Base-by-base conservation (phyloP, 2,113 vertebrate genomes). In the Peromyscus californicus region DNA sequence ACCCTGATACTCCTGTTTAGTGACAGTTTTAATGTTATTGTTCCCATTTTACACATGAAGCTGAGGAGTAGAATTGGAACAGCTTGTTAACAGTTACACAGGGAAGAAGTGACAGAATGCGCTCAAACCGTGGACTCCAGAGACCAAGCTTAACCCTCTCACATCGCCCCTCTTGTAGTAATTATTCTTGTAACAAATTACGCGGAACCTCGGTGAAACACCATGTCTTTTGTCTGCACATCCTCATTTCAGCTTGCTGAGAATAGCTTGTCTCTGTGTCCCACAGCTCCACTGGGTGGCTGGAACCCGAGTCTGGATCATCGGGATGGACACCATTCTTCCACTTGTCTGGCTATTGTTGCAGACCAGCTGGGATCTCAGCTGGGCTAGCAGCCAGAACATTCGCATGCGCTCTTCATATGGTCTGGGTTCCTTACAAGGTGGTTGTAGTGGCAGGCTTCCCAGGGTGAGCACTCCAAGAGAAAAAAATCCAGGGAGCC, bases 21-120 rank as follows among this genome's bases (percentile, higher is more conserved):
- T 70, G 90, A 79, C 61, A 74, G 54, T 83, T 91, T 82, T 90
- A 45, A 51, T 67, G 29, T 59, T 76, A 90, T 42, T 78, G 74
- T 48, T 90, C 74, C 74, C 89, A 65, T 63, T 76, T 89, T 82
- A 51, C 80, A 92, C 75, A 84, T 75, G 22, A 91, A 74, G 61
- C 17, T 29, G n/a, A 94, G 48, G 67, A 75, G 72, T 65, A 36
- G 78, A 85, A 94, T 89, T 51, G 24, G 12, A 93, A 84, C 72
- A 95, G 57, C 59, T 93, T 90, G 72, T 7, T 75, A 96, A 89
- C 84, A 65, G 59, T 33, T n/a, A 92, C 74, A 39, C 7, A 85
- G 78, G 83, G 59, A 80, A 22, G 67, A 76, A 65, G 57, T 24
- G n/a, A 36, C 51, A 82, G 83, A 74, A 33, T 16, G 10, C 42